phyloP scores from a whole-genome alignment of 2,888 invertebrate genomes.

The Hypercompe scribonia region DNA sequence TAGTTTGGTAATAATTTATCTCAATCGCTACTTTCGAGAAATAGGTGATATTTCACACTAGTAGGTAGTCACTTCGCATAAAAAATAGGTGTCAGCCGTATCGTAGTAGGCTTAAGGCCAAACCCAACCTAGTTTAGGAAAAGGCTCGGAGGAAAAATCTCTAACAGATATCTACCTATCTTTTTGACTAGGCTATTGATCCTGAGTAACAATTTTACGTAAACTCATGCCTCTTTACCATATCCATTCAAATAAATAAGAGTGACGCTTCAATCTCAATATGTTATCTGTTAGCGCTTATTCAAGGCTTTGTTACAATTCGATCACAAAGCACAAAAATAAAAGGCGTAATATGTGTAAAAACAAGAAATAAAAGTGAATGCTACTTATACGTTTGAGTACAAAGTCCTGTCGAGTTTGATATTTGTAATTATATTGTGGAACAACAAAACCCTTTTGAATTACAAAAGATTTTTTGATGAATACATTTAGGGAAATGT shows the following conservation, averaged over 20 bases:
- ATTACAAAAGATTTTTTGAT: not conserved
- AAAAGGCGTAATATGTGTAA: not conserved
- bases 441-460: not conserved
- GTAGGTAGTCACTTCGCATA: too few relatives aligned
- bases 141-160: too few relatives aligned
- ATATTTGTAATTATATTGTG: conserved; percentile 1
- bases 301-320: not conserved
- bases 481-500: not conserved
- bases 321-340: not conserved
- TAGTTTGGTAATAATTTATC: too few relatives aligned
- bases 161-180: too few relatives aligned
- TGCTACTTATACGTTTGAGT: not conserved
- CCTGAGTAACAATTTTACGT: not conserved
- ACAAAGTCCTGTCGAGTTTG: conserved; percentile 1
- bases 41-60: too few relatives aligned
- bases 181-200: too few relatives aligned
- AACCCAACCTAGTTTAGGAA: too few relatives aligned
- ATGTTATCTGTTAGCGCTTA: not conserved
- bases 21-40: too few relatives aligned
- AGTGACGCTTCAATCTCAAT: not conserved
- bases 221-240: not conserved
- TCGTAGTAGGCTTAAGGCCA: too few relatives aligned
- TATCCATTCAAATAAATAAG: not conserved
- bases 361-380: not conserved
- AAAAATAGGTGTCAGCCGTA: too few relatives aligned